A percentile compares a stretch with the other conserved stretches of the same genome.
Conservation (phyloP, 1,140 invertebrate species). For the Drosophila pandora region DNA sequence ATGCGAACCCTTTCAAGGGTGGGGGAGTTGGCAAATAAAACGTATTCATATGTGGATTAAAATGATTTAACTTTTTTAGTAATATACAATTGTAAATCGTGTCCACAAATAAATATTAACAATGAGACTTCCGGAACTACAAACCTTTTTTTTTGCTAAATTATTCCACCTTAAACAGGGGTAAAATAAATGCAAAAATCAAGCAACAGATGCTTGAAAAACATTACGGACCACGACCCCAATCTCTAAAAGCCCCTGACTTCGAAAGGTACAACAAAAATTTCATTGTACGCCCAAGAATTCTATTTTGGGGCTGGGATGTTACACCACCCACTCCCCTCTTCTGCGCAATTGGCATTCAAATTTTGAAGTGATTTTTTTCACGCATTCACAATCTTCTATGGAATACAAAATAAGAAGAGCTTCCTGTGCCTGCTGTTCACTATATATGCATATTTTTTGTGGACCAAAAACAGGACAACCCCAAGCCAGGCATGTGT, state of each 20-base stretch:
- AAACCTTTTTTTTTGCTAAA: not conserved
- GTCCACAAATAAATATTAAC: not conserved
- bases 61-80: no score
- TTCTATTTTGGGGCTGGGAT: constrained; percentile 26
- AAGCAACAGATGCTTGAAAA: constrained; percentile 68
- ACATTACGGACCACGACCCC: constrained; percentile 49
- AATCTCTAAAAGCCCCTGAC: constrained; percentile 44
- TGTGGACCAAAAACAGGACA: constrained; percentile 25
- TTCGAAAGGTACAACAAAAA: constrained; percentile 37
- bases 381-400: constrained; percentile 55
- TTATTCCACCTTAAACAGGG: not conserved
- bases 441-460: constrained; percentile 58
- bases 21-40: not conserved
- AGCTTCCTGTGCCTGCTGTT: constrained; percentile 30
- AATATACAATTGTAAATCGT: no score
- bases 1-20: not conserved
- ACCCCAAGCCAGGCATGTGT: constrained; percentile 13
- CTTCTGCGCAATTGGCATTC: constrained; percentile 68
- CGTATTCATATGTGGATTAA: not conserved
- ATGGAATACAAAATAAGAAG: constrained; percentile 66
- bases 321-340: not conserved
- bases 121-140: not conserved
- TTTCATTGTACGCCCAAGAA: constrained; percentile 42
- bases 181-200: constrained; percentile 8
- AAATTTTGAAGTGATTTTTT: constrained; percentile 78